These are phyloP conservation scores for Pipistrellus nathusii DNA, from an alignment of 2,797 vertebrate genomes.

Conservation along the genomic window DNA sequence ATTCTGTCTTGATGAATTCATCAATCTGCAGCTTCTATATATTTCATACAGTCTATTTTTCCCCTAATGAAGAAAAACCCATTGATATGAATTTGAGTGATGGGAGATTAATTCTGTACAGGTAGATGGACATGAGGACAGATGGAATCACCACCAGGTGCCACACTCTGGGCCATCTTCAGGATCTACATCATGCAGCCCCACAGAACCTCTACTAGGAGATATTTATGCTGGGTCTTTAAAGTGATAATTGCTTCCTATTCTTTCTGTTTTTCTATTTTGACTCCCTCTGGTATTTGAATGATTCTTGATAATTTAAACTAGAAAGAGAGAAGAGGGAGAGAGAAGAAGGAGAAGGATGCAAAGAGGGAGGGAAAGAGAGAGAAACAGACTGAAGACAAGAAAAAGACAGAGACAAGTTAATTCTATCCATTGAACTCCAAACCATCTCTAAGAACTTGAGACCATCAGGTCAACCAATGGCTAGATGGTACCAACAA, in stretches of 20 bases:
- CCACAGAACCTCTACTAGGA: background rate
- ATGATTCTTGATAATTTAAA: background rate
- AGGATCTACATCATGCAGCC: background rate
- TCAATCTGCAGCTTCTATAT: background rate
- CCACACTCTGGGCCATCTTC: background rate
- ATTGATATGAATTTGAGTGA: background rate
- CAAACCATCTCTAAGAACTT: background rate
- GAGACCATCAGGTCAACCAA: background rate
- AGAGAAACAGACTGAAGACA: background rate
- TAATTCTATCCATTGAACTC: background rate
- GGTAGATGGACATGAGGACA: background rate
- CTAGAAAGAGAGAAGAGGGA: background rate
- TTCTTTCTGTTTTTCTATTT: background rate
- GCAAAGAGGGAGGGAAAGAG: too few relatives aligned
- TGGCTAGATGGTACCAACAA: too few relatives aligned
- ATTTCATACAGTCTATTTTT: slow-evolving; percentile 22
- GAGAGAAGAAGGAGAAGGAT: background rate
- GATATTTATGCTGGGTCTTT: too few relatives aligned
- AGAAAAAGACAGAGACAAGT: background rate
- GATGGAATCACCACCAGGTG: background rate
- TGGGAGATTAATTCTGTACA: background rate
- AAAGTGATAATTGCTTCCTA: too few relatives aligned
- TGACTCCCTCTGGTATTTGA: background rate
- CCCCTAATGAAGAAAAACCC: background rate
- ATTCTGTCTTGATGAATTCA: background rate